Conservation (phyloP, 92 coral and sea anemone genomes). For the Porites lobata region DNA sequence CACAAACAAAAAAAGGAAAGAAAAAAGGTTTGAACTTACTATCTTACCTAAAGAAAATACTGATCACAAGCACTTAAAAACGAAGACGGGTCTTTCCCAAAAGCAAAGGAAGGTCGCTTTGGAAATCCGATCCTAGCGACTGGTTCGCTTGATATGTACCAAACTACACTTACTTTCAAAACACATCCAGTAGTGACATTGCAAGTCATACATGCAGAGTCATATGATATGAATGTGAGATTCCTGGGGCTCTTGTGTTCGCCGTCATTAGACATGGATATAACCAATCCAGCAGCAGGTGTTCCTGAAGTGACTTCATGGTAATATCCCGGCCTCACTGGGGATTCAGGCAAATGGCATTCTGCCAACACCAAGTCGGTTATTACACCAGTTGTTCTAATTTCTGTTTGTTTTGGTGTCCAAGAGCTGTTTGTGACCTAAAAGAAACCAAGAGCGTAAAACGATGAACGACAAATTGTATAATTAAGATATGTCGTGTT, state of each 20-base stretch:
- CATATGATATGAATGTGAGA: too few relatives aligned
- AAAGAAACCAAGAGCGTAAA: neutral
- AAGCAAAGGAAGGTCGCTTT: too few relatives aligned
- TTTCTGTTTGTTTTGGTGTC: conserved; percentile 6
- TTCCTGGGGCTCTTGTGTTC: too few relatives aligned
- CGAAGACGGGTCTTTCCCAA: too few relatives aligned
- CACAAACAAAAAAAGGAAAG: too few relatives aligned
- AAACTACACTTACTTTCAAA: neutral
- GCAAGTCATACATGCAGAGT: neutral
- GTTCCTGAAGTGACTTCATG: conserved; percentile 10
- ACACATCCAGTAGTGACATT: neutral
- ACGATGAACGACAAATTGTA: neutral
- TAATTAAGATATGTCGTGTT: too few relatives aligned
- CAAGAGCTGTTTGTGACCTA: conserved; percentile 24
- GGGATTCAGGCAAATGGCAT: conserved; percentile 27
- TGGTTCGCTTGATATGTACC: neutral
- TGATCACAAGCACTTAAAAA: too few relatives aligned
- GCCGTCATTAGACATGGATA: too few relatives aligned
- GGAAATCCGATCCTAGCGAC: too few relatives aligned
- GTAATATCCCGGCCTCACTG: conserved; percentile 9
- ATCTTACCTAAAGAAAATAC: too few relatives aligned
- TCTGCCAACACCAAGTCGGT: conserved; percentile 26
- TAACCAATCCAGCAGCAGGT: conserved; percentile 9
- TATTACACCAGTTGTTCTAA: neutral
- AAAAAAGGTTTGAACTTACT: too few relatives aligned